phyloP scores from a whole-genome alignment of 2,888 invertebrate species.

The Drosophila ezoana region DNA sequence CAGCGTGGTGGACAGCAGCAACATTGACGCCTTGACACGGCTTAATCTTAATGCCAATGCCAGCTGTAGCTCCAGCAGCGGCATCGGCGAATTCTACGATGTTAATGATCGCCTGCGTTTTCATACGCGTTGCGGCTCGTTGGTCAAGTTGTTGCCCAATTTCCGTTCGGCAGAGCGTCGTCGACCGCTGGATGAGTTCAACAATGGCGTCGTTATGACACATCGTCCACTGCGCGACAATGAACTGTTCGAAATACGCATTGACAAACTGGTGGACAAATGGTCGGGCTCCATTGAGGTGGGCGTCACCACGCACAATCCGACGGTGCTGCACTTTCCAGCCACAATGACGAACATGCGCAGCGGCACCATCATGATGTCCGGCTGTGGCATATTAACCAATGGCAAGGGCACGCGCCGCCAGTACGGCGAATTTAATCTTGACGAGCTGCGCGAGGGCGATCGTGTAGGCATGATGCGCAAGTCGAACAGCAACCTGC shows the following conservation, averaged over 20 bases:
- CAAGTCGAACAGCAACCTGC: conserved; percentile 92
- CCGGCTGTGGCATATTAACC: conserved; percentile 97
- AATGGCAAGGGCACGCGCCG: conserved; percentile 97
- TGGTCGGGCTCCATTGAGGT: conserved; percentile 92
- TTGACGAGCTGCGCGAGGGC: conserved; percentile 96
- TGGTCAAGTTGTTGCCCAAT: conserved; percentile 93
- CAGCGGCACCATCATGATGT: conserved; percentile 97
- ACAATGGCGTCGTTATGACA: conserved; percentile 98
- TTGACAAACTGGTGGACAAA: conserved; percentile 96
- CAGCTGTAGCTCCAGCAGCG: conserved; percentile 25
- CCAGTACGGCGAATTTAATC: conserved; percentile 96
- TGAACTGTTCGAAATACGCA: conserved; percentile 97
- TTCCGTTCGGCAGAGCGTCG: conserved; percentile 94
- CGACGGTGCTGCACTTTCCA: conserved; percentile 94
- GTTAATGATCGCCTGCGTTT: conserved; percentile 90
- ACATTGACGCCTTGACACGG: conserved; percentile 39
- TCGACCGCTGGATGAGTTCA: conserved; percentile 96
- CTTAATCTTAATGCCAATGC: conserved; percentile 44
- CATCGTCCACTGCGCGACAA: conserved; percentile 94
- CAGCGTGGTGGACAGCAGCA: conserved; percentile 62
- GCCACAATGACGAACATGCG: conserved; percentile 99
- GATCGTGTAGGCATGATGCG: conserved; percentile 97
- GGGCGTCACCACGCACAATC: conserved; percentile 97
- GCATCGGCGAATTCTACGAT: conserved; percentile 76
- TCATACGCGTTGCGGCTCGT: conserved; percentile 94